phyloP scores from a whole-genome alignment of 2,888 invertebrate genomes.

The Caenorhabditis doughertyi region DNA sequence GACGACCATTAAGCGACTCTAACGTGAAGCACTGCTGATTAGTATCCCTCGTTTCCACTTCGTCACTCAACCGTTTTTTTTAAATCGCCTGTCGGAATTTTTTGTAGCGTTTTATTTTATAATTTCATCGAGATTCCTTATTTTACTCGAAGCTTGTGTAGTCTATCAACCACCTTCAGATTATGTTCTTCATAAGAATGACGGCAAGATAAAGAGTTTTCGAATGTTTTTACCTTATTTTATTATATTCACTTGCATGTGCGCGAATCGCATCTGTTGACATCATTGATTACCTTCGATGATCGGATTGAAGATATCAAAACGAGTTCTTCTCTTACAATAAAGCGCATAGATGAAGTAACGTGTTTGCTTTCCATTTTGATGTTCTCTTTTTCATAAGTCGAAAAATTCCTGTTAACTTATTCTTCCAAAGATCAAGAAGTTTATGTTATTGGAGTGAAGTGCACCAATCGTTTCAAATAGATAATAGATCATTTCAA shows the following conservation, averaged over 20 bases:
- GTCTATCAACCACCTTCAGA: slow-evolving; percentile 30
- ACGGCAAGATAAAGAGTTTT: slow-evolving; percentile 58
- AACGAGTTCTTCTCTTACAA: slow-evolving; percentile 51
- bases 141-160: slow-evolving; percentile 52
- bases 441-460: slow-evolving; percentile 32
- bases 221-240: slow-evolving; percentile 24
- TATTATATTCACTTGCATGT: slow-evolving; percentile 15
- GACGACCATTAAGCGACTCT: slow-evolving; percentile 77
- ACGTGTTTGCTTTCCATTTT: slow-evolving; percentile 1
- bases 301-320: slow-evolving; percentile 57
- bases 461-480: slow-evolving; percentile 47
- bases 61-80: slow-evolving; percentile 34
- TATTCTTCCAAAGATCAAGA: slow-evolving; percentile 35
- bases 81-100: slow-evolving; percentile 35
- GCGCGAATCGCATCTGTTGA: slow-evolving; percentile 53
- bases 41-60: slow-evolving; percentile 34
- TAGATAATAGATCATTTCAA: slow-evolving; percentile 19
- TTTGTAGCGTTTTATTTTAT: slow-evolving; percentile 54
- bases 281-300: slow-evolving; percentile 63
- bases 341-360: slow-evolving; percentile 15
- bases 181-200: slow-evolving; percentile 53
- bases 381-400: not conserved
- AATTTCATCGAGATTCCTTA: slow-evolving; percentile 46
- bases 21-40: slow-evolving; percentile 32
- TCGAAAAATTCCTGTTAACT: slow-evolving; percentile 3